These are phyloP conservation scores for Lepilemur ruficaudatus DNA, from an alignment of 2,797 vertebrate genomes.

Conservation along the genomic window DNA sequence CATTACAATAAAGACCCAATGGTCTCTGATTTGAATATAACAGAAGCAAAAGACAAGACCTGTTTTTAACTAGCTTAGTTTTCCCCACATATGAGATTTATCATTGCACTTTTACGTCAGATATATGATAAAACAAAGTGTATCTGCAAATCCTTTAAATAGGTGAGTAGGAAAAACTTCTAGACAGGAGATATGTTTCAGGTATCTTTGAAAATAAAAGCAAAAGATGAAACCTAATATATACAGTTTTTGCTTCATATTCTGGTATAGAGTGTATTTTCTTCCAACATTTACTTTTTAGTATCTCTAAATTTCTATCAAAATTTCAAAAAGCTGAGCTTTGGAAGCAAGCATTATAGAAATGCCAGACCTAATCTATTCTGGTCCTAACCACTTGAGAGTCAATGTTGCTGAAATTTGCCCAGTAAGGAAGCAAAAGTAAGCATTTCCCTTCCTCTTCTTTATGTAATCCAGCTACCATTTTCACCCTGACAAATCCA, in stretches of 20 bases:
- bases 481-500: conserved; percentile 28
- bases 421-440: conserved; percentile 29
- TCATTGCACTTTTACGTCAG: too few relatives aligned
- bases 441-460: conserved; percentile 28
- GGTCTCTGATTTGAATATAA: background rate
- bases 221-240: background rate
- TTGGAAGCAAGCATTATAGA: background rate
- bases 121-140: too few relatives aligned
- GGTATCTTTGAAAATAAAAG: background rate
- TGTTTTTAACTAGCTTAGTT: background rate
- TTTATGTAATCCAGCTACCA: conserved; percentile 24
- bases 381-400: background rate
- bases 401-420: background rate
- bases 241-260: background rate
- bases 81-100: too few relatives aligned
- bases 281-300: background rate
- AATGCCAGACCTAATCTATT: background rate
- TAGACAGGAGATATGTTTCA: background rate
- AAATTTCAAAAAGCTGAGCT: background rate
- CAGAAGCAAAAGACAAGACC: background rate
- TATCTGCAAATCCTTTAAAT: background rate
- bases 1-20: background rate
- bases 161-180: background rate
- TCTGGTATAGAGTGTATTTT: background rate
- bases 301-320: background rate